phyloP scores from a whole-genome alignment of 2,113 vertebrate species.

The Etheostoma cragini region DNA sequence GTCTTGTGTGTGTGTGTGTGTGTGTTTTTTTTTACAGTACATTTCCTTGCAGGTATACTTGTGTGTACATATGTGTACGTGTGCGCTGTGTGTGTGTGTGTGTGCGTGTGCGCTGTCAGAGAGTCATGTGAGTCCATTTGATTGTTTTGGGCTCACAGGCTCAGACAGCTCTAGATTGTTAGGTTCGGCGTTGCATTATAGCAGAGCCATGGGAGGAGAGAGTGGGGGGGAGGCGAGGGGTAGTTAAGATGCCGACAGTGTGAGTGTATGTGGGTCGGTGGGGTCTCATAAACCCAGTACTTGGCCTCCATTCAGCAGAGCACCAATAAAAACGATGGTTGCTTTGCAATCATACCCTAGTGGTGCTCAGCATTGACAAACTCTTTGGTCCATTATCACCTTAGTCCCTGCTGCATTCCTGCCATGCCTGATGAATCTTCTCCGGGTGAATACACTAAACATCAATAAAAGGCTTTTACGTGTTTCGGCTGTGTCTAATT shows the following conservation, averaged over 20 bases:
- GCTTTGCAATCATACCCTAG: conserved; percentile 4
- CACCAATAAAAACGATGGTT: conserved; percentile 44
- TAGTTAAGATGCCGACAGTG: conserved; percentile 6
- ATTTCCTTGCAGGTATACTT: not conserved
- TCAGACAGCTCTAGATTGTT: conserved; percentile 70
- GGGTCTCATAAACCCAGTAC: conserved; percentile 40
- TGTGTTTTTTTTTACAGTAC: not conserved
- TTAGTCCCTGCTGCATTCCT: not conserved
- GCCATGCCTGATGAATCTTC: conserved; percentile 12
- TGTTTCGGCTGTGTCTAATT: conserved; percentile 48
- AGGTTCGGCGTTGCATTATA: conserved; percentile 37
- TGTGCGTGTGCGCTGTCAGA: conserved; percentile 1
- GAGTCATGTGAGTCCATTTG: conserved; percentile 34
- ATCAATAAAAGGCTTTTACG: not conserved
- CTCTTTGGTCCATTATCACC: conserved; percentile 18
- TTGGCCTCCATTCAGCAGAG: conserved; percentile 47
- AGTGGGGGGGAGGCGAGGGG: not conserved
- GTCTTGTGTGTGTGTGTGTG: not conserved
- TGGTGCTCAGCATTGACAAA: not conserved
- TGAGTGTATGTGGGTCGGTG: conserved; percentile 7
- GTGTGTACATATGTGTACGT: not conserved
- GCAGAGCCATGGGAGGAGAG: conserved; percentile 13
- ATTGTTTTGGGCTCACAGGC: conserved; percentile 45
- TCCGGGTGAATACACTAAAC: conserved; percentile 1
- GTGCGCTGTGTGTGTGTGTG: not conserved